A percentile compares a stretch with the other conserved stretches of the same genome.
Conservation (phyloP, 1,140 invertebrate species). For the Trypoxylus dichotomus region DNA sequence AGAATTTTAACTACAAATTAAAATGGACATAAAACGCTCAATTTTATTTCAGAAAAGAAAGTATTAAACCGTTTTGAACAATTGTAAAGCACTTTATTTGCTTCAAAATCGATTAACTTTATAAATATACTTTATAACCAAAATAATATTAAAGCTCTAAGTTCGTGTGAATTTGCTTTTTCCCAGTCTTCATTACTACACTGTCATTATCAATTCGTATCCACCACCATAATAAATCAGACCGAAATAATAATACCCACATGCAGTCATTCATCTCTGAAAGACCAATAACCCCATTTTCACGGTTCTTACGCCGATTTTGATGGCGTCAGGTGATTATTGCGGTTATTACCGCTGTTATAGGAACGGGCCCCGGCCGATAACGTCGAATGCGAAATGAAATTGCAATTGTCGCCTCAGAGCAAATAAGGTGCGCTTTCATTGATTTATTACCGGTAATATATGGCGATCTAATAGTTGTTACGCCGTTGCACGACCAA, state of each 20-base stretch:
- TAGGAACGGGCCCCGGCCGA: background rate
- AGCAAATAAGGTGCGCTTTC: slow-evolving; percentile 23
- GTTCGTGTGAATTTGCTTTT: no score
- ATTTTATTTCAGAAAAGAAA: no score
- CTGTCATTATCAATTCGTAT: background rate
- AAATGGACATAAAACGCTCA: no score
- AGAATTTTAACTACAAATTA: no score
- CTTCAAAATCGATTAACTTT: no score
- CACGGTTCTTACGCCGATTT: slow-evolving; percentile 14
- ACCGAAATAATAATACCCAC: background rate
- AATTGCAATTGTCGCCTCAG: slow-evolving; percentile 22
- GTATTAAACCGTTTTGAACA: no score
- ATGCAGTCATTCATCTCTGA: background rate
- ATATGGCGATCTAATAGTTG: slow-evolving; percentile 21
- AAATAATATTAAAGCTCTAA: no score
- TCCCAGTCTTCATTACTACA: background rate
- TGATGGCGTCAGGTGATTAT: slow-evolving; percentile 19
- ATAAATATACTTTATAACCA: no score
- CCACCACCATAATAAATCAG: background rate
- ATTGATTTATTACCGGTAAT: slow-evolving; percentile 7
- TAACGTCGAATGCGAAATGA: slow-evolving; percentile 18
- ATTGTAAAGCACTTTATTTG: no score
- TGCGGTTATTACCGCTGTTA: background rate
- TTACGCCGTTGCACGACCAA: background rate
- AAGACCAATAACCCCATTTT: slow-evolving; percentile 19